Base-by-base conservation (phyloP, 1,140 invertebrate species). In the Chelonus insularis region DNA sequence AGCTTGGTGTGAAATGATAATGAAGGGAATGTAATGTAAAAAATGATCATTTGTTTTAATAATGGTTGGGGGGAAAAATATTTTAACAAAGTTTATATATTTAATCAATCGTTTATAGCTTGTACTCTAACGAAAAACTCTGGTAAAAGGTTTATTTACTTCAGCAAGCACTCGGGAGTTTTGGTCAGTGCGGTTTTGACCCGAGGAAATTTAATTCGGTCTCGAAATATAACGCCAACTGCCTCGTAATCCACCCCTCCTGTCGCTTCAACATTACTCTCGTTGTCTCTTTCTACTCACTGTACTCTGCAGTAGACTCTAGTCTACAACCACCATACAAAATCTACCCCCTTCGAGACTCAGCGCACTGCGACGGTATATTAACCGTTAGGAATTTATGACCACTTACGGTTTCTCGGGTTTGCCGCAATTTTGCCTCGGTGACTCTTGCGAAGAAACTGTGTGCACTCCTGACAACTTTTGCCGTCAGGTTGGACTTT, bases 171-270 rank as follows among this genome's bases (percentile, higher is more conserved):
- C 47, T 52, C 52, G 56, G 47, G 39, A 36, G 37, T 43, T 63
- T 64, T 43, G 69, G 64, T 65, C 61, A 63, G 36, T 59, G 61
- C 29, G 65, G 69, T 58, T 64, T 62, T 59, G 57, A 39, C 37
- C 56, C 47, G 57, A 63, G 59, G 59, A 69, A 69, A 71, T 71
- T 71, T 66, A 67, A 69, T 72, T 71, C 64, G 63, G 65, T 54
- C 51, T 62, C 58, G 67, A 68, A 68, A 72, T 69, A 71, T 58
- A 63, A 67, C 57, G 62, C 66, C n/a, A 21, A 37, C 51, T 37
- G 20, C 12, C 61, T 52, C 45, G 61, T 68, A 70, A 69, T 67
- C 65, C 60, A 45, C 37, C 37, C 39, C 21, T 23, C 60, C 39
- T 43, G 20, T 37, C 34, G n/a, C 34, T 54, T 39, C 18, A 54